A percentile compares a stretch with the other conserved stretches of the same genome.
These are phyloP conservation scores for Drosophila pseudoobscura DNA, from an alignment of 1,140 invertebrate species.

Conservation along the genomic window DNA sequence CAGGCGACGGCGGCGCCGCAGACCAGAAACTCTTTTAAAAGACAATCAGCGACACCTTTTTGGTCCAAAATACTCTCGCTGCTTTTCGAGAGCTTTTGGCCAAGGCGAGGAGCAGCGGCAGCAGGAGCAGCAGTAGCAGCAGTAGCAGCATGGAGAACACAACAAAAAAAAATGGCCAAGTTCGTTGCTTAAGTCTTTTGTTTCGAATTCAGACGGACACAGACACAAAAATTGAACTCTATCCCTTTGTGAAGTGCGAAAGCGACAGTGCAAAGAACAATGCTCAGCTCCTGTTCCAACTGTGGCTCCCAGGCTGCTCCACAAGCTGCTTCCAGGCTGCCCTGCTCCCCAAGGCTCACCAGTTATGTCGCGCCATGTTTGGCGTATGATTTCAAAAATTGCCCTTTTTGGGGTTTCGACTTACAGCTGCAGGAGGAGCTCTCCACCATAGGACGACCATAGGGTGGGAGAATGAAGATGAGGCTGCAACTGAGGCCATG, in stretches of 20 bases:
- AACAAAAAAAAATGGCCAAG: conserved; percentile 60
- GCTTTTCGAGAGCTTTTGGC: conserved; percentile 26
- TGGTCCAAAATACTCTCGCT: conserved; percentile 78
- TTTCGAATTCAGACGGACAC: conserved; percentile 65
- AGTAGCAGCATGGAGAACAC: conserved; percentile 15
- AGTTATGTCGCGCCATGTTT: conserved; percentile 81
- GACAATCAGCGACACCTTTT: conserved; percentile 83
- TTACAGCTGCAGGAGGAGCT: conserved; percentile 45
- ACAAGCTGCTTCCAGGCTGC: neutral
- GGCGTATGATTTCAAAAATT: conserved; percentile 82
- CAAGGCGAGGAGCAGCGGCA: conserved; percentile 18
- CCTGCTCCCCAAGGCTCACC: conserved; percentile 34
- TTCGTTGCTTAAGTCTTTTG: conserved; percentile 82
- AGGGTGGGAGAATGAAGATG: conserved; percentile 14
- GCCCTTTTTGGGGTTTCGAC: conserved; percentile 81
- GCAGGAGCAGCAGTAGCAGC: conserved; percentile 6
- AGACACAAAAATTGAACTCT: conserved; percentile 75
- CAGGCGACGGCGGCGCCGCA: conserved; percentile 71
- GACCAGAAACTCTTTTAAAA: conserved; percentile 78
- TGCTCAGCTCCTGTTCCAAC: conserved; percentile 46
- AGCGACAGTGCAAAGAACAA: conserved; percentile 81
- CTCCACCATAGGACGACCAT: neutral
- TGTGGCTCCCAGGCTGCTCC: conserved; percentile 1
- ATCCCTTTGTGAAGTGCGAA: conserved; percentile 81
- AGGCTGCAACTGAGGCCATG: conserved; percentile 58